Percentiles rank a stretch among this genome's conserved stretches.
Conservation (phyloP, 2,113 vertebrate genomes). For the Otis tarda region DNA sequence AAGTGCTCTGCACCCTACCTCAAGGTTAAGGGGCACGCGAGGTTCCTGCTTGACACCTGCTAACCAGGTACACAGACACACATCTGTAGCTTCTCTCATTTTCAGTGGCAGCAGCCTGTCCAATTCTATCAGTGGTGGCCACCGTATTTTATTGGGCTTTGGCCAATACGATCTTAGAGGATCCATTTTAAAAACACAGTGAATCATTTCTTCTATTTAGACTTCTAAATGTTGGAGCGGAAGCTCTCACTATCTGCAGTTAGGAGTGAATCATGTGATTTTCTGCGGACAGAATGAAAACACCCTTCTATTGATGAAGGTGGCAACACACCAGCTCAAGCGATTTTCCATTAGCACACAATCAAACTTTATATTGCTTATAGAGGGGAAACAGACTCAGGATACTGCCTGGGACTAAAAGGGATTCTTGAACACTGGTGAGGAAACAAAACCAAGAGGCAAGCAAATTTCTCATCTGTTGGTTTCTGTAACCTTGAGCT, state of each 20-base stretch:
- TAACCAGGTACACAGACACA: background rate
- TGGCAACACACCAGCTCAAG: constrained; percentile 26
- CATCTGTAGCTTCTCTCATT: background rate
- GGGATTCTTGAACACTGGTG: background rate
- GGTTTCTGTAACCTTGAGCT: constrained; percentile 6
- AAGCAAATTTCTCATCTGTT: background rate
- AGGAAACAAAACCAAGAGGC: background rate
- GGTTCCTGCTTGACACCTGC: background rate
- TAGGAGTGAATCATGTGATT: background rate
- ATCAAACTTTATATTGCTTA: constrained; percentile 18
- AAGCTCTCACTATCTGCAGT: background rate
- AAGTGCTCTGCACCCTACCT: background rate
- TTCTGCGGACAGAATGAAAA: background rate
- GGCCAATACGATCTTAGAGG: background rate
- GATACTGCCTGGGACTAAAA: background rate
- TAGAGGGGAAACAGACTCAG: constrained; percentile 7
- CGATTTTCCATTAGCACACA: constrained; percentile 50
- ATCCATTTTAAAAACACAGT: background rate
- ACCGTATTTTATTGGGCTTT: background rate
- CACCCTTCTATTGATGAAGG: background rate
- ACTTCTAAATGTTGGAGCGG: background rate
- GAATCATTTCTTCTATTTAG: background rate
- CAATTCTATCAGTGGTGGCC: background rate
- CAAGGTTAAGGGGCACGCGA: background rate
- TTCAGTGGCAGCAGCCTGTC: background rate